phyloP scores from a whole-genome alignment of 2,888 invertebrate genomes.

The Nasonia oneida region DNA sequence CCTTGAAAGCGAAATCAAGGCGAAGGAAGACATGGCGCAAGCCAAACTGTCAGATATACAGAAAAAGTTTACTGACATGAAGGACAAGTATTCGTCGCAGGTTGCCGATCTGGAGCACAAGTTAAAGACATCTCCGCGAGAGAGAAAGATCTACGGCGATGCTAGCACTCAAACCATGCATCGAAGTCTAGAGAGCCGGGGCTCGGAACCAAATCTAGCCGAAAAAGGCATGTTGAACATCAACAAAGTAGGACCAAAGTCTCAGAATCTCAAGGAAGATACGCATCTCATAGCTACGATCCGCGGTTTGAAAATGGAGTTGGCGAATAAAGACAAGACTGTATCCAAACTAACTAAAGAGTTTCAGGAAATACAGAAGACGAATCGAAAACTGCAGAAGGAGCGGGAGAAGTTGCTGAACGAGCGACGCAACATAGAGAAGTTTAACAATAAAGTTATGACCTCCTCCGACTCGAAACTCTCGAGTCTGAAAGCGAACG shows the following conservation, averaged over 20 bases:
- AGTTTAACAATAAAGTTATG: constrained; percentile 66
- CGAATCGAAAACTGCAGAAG: constrained; percentile 87
- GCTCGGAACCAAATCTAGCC: constrained; percentile 66
- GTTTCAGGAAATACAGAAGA: constrained; percentile 87
- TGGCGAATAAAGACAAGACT: constrained; percentile 87
- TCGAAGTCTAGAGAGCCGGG: constrained; percentile 68
- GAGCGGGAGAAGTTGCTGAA: constrained; percentile 83
- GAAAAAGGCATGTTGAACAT: constrained; percentile 66
- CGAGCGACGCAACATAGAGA: constrained; percentile 72
- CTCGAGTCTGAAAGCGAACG: constrained; percentile 74
- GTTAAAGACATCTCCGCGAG: constrained; percentile 61
- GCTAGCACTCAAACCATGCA: constrained; percentile 71
- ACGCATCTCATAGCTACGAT: constrained; percentile 89
- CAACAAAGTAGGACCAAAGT: constrained; percentile 70
- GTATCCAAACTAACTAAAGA: constrained; percentile 87
- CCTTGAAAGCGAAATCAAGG: constrained; percentile 86
- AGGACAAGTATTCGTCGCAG: constrained; percentile 87
- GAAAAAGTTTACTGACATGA: constrained; percentile 88
- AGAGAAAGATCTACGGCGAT: constrained; percentile 68
- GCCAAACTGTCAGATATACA: constrained; percentile 87
- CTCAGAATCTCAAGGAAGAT: constrained; percentile 84
- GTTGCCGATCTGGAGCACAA: constrained; percentile 72
- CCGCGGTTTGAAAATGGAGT: constrained; percentile 87
- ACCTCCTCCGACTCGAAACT: constrained; percentile 72
- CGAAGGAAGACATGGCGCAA: constrained; percentile 86